Conservation (phyloP, 2,888 invertebrate genomes). For the Notodonta dromedarius region DNA sequence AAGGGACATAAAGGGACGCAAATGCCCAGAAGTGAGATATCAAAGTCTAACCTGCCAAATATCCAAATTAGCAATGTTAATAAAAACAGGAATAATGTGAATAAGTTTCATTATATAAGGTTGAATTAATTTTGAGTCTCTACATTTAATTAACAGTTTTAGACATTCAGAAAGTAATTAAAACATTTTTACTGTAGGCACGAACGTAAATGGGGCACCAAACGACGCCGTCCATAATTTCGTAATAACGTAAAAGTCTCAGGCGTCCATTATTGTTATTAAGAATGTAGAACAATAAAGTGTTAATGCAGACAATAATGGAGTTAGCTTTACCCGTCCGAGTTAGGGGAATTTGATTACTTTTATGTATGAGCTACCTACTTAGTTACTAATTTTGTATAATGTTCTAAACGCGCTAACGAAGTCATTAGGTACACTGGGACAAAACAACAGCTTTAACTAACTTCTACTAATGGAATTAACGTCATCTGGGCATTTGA, state of each 20-base stretch:
- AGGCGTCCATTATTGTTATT: conserved; percentile 17
- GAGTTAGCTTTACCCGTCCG: conserved; percentile 6
- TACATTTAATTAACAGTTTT: neutral
- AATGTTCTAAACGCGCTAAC: conserved; percentile 17
- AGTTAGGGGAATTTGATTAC: conserved; percentile 16
- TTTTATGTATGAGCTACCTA: neutral
- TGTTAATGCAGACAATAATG: conserved; percentile 10
- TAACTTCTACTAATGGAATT: conserved; percentile 12
- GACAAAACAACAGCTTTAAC: neutral
- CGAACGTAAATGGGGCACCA: neutral
- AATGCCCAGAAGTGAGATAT: too few species aligned
- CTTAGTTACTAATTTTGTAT: conserved; percentile 14
- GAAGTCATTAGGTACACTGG: neutral
- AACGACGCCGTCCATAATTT: neutral
- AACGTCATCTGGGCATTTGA: conserved; percentile 10
- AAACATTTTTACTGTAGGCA: neutral
- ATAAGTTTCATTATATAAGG: neutral
- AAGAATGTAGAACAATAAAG: conserved; percentile 17
- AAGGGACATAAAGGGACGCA: too few species aligned
- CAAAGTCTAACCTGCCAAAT: too few species aligned
- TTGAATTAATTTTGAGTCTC: neutral
- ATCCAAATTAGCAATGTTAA: neutral
- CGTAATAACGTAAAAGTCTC: conserved; percentile 3
- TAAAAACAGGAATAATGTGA: neutral
- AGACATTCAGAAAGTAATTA: neutral